phyloP scores from a whole-genome alignment of 2,888 invertebrate genomes.

The Apamea anceps region DNA sequence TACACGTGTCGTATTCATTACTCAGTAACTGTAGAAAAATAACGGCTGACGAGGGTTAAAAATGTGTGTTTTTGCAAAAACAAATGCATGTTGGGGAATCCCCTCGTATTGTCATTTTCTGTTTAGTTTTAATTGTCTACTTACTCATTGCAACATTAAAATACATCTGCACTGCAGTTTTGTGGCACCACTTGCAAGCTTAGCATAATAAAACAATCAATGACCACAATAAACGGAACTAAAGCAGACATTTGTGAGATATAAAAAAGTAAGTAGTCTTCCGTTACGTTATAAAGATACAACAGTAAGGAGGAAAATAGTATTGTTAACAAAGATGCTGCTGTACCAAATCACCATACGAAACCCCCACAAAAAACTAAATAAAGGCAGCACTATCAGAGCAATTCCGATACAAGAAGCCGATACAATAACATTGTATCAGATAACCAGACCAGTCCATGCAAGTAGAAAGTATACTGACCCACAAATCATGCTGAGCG shows the following conservation, averaged over 20 bases:
- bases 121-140: not conserved
- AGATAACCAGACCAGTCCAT: constrained; percentile 66
- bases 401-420: constrained; percentile 46
- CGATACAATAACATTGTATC: constrained; percentile 67
- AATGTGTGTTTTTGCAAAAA: not conserved
- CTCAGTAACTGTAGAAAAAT: constrained; percentile 37
- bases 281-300: not conserved
- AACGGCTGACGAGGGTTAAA: constrained; percentile 6
- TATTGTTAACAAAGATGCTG: constrained; percentile 6
- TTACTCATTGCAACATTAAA: too few species aligned
- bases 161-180: not conserved
- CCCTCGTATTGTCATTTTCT: not conserved
- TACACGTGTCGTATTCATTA: constrained; percentile 59
- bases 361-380: constrained; percentile 30
- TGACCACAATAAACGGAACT: not conserved
- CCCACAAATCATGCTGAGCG: constrained; percentile 70
- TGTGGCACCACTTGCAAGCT: not conserved
- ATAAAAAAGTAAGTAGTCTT: constrained; percentile 3
- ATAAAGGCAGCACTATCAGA: constrained; percentile 40
- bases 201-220: not conserved
- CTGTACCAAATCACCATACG: constrained; percentile 31
- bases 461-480: constrained; percentile 76
- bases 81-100: not conserved
- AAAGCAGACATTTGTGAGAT: not conserved
- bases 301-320: not conserved